Evolutionary conservation across 2,888 invertebrate species (phyloP), one percentile per base, ranked within the genome.

Genomic region (Brenthis ino): DNA sequence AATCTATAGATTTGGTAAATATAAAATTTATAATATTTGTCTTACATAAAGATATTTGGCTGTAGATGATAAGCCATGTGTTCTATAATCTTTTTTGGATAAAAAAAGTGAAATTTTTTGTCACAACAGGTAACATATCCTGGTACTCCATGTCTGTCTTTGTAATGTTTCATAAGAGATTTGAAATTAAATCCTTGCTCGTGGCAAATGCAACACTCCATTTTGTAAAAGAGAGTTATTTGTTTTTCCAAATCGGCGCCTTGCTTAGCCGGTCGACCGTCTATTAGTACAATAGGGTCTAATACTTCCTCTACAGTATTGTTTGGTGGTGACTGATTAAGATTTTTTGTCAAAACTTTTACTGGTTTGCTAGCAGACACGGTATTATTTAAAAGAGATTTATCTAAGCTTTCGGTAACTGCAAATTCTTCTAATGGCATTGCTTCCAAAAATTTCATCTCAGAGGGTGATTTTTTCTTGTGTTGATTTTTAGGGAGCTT

Each of bases 171-270:
- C 91, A 93, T 91, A 20, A 93, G 80, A 6, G 91, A 88, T 68
- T 89, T 86, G 72, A 89, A 93, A 76, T 92, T 82, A 74, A 93
- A 92, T 16, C 87, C 90, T 57, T 80, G 83, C 69, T 88, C 87
- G 77, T 91, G 92, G 72, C 93, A 93, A 74, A 93, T 92, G 70
- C 89, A 88, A 73, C 93, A 93, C 80, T 93, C 92, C 93, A 93
- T 93, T 79, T 90, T 89, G 75, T 93, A 93, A 75, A 93, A 93
- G 5, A 92, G 76, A 1, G 89, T 89, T 76, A 93, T 91, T 76
- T 93, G 93, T 76, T 82, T 87, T 73, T 93, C 93, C 60, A 93
- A 76, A 11, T 86, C 91, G 0, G 84, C 76, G 1, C 93, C 93
- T 72, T 89, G 87, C 69, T 87, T 89, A 0, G 91, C 92, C 6